These are phyloP conservation scores for Cossypha polioptera DNA, from an alignment of 2,797 vertebrate species.

Conservation along the genomic window DNA sequence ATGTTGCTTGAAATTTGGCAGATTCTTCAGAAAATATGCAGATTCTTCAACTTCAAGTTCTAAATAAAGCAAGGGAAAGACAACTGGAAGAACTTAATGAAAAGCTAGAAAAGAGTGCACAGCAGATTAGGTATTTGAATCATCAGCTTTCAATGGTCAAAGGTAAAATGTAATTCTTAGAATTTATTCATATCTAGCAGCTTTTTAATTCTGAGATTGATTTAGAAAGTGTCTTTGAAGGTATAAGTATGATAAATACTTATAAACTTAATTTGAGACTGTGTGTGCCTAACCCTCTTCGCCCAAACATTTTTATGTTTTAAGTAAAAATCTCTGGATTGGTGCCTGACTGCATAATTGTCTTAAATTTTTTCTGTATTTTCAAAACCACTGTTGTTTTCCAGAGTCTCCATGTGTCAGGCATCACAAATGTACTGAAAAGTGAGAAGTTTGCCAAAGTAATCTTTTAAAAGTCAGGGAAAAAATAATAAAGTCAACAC, in stretches of 20 bases:
- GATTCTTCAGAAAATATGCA: conserved; percentile 85
- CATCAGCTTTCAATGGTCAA: conserved; percentile 91
- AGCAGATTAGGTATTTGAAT: conserved; percentile 88
- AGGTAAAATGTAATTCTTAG: conserved; percentile 75
- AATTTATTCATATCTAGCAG: neutral
- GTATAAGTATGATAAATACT: neutral
- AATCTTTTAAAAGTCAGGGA: neutral
- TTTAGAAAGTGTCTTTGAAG: neutral
- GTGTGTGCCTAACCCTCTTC: neutral
- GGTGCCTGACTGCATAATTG: neutral
- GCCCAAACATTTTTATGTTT: neutral
- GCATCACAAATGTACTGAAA: neutral
- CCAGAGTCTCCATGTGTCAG: neutral
- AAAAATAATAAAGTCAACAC: too few relatives aligned
- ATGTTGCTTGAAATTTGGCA: conserved; percentile 58
- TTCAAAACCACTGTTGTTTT: neutral
- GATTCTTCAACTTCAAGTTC: conserved; percentile 87
- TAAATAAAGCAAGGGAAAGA: conserved; percentile 90
- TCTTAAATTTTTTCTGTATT: neutral
- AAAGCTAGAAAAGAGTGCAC: conserved; percentile 88
- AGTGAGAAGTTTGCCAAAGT: neutral
- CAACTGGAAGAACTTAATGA: conserved; percentile 87
- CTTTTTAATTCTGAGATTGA: neutral
- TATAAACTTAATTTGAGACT: neutral
- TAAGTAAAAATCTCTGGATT: neutral